A percentile compares a stretch with the other conserved stretches of the same genome.
These are phyloP conservation scores for Homalodisca vitripennis DNA, from an alignment of 1,140 invertebrate species.

Conservation along the genomic window DNA sequence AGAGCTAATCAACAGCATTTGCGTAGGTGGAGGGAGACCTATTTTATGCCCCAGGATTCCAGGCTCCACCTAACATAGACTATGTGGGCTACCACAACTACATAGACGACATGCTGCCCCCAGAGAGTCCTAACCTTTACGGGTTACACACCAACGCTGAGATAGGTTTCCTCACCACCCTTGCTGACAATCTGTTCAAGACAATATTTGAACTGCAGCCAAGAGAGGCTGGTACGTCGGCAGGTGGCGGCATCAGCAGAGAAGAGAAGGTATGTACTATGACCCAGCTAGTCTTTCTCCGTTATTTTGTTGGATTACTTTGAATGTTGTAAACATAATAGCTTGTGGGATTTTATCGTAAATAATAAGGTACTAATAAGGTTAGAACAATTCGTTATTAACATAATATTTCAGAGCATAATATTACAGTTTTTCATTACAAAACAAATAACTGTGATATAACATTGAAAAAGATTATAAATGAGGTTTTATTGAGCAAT, in stretches of 20 bases:
- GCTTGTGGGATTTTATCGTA: too few relatives aligned
- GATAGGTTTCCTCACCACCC: slow-evolving; percentile 88
- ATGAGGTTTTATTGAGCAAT: too few relatives aligned
- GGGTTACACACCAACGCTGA: slow-evolving; percentile 94
- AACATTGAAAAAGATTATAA: too few relatives aligned
- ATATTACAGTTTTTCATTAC: too few relatives aligned
- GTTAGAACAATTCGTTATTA: too few relatives aligned
- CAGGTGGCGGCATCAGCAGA: slow-evolving; percentile 62
- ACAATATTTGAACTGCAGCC: slow-evolving; percentile 93
- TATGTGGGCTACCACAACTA: slow-evolving; percentile 86
- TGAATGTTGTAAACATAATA: too few relatives aligned
- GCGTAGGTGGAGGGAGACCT: slow-evolving; percentile 81
- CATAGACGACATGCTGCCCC: slow-evolving; percentile 83
- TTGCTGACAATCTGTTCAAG: slow-evolving; percentile 82
- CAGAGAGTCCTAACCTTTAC: slow-evolving; percentile 87
- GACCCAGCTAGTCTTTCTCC: too few relatives aligned
- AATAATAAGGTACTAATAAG: too few relatives aligned
- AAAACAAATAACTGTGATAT: too few relatives aligned
- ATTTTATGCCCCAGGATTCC: slow-evolving; percentile 76
- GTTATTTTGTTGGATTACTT: too few relatives aligned
- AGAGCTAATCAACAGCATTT: too few relatives aligned
- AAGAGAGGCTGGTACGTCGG: slow-evolving; percentile 66
- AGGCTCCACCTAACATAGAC: slow-evolving; percentile 81
- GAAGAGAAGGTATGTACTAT: slow-evolving; percentile 72
- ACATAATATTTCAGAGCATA: too few relatives aligned